Percentiles rank a stretch among this genome's conserved stretches.
Conservation (phyloP, 2,888 invertebrate species). For the Ferrisia virgata region DNA sequence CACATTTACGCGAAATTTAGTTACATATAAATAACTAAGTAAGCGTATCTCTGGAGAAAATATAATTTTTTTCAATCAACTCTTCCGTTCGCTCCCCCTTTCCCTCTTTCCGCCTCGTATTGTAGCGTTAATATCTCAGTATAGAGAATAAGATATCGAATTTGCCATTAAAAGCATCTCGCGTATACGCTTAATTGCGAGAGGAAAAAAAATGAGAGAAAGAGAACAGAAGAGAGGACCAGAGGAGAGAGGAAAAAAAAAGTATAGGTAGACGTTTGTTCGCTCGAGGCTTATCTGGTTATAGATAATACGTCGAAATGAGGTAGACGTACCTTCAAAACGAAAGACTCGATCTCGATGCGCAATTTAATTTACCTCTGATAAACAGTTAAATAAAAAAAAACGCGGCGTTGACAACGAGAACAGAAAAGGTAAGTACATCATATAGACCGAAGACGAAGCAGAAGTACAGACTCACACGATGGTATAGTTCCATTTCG, state of each 20-base stretch:
- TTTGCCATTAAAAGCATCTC: slow-evolving; percentile 2
- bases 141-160: background rate
- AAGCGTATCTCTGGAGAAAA: no score
- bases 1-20: no score
- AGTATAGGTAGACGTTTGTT: background rate
- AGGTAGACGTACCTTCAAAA: background rate
- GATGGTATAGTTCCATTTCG: background rate
- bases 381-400: slow-evolving; percentile 16
- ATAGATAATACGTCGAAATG: background rate
- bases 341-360: background rate
- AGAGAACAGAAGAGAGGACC: background rate
- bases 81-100: no score
- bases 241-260: background rate
- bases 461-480: background rate
- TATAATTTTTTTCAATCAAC: no score
- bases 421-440: background rate
- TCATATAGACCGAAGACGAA: background rate
- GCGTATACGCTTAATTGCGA: background rate
- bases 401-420: slow-evolving; percentile 2
- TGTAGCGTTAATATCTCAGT: no score
- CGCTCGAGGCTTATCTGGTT: background rate
- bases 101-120: no score
- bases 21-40: no score
- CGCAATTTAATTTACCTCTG: background rate
- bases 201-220: background rate